A percentile compares a stretch with the other conserved stretches of the same genome.
Evolutionary conservation across 2,888 invertebrate genomes (phyloP).

Genomic region (Schizotus pectinicornis): DNA sequence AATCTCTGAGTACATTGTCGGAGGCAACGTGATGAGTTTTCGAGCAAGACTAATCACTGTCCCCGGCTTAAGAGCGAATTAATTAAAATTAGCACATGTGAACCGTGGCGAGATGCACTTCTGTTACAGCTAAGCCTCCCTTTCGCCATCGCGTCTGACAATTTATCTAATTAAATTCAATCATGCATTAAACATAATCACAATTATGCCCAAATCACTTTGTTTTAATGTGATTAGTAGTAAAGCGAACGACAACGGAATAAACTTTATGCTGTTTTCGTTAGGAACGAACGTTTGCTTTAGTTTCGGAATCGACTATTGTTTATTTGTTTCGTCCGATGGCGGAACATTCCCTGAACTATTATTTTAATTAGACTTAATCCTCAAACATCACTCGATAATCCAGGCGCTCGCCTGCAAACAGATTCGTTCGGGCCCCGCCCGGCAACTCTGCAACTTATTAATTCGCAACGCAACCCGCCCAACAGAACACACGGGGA

Average conservation of each 20-base stretch:
- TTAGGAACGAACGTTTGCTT: slow-evolving; percentile 22
- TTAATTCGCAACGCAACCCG: too few relatives aligned
- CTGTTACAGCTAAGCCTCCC: slow-evolving; percentile 1
- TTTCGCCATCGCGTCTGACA: slow-evolving; percentile 16
- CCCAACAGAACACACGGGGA: too few relatives aligned
- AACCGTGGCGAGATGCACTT: slow-evolving; percentile 11
- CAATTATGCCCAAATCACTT: slow-evolving; percentile 51
- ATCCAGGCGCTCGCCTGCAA: too few relatives aligned
- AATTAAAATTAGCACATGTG: slow-evolving; percentile 18
- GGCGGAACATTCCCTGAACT: slow-evolving; percentile 15
- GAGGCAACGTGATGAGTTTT: too few relatives aligned
- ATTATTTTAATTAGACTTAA: slow-evolving; percentile 18
- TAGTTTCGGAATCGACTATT: slow-evolving; percentile 8
- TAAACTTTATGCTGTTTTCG: slow-evolving; percentile 44
- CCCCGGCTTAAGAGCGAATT: not conserved
- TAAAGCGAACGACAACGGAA: slow-evolving; percentile 42
- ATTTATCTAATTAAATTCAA: slow-evolving; percentile 51
- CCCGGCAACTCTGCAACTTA: too few relatives aligned
- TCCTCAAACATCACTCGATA: too few relatives aligned
- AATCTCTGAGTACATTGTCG: not conserved
- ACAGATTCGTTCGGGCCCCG: too few relatives aligned
- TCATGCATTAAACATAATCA: slow-evolving; percentile 47
- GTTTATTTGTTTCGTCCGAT: slow-evolving; percentile 8
- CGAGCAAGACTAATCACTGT: not conserved
- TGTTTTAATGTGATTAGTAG: slow-evolving; percentile 51